These are phyloP conservation scores for Liposcelis brunnea DNA, from an alignment of 2,888 invertebrate genomes.

Conservation along the genomic window DNA sequence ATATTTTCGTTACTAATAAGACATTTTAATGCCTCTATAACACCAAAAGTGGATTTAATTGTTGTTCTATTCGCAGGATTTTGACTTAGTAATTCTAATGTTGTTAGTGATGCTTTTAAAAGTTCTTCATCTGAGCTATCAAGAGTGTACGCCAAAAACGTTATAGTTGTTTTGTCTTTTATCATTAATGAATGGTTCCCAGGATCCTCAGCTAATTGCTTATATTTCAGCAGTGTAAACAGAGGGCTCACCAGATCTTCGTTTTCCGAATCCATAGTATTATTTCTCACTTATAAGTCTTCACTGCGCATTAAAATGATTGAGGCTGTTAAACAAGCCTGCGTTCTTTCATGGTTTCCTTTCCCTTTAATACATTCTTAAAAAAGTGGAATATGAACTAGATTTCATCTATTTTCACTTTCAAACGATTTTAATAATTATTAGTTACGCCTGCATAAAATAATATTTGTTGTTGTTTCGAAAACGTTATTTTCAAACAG, in stretches of 20 bases:
- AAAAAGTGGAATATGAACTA: no score
- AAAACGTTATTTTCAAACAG: no score
- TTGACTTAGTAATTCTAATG: neutral
- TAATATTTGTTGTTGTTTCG: no score
- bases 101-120: constrained; percentile 1
- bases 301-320: no score
- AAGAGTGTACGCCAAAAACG: neutral
- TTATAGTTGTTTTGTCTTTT: neutral
- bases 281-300: no score
- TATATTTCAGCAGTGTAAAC: constrained; percentile 3
- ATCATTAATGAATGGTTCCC: neutral
- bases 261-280: no score
- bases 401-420: no score
- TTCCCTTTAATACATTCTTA: no score
- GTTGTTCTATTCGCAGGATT: neutral
- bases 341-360: no score
- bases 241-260: neutral
- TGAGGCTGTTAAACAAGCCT: no score
- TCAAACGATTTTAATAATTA: no score
- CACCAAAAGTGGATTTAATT: neutral
- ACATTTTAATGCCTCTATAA: neutral
- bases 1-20: neutral
- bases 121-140: constrained; percentile 3
- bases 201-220: constrained; percentile 4
- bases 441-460: no score